phyloP scores from a whole-genome alignment of 2,888 invertebrate genomes.

The Pollenia angustigena region DNA sequence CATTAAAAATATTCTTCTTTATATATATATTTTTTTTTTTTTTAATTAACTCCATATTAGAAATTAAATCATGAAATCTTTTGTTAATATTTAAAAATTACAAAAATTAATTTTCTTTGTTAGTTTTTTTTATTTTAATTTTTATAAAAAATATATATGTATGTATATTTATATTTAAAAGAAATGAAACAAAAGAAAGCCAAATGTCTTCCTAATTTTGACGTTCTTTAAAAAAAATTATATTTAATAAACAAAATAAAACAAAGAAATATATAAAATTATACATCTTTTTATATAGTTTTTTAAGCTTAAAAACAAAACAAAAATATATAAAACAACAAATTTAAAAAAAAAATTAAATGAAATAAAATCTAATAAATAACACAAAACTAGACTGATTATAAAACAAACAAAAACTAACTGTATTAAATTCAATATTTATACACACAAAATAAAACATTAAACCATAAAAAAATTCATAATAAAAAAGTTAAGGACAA shows the following conservation, averaged over 20 bases:
- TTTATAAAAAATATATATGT: slow-evolving; percentile 40
- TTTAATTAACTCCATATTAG: too few species aligned
- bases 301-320: slow-evolving; percentile 69
- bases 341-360: slow-evolving; percentile 46
- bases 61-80: too few species aligned
- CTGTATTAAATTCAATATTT: slow-evolving; percentile 42
- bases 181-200: slow-evolving; percentile 77
- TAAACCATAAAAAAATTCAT: slow-evolving; percentile 49
- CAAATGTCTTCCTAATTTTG: slow-evolving; percentile 80
- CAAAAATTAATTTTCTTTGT: slow-evolving; percentile 16
- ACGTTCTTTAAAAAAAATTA: slow-evolving; percentile 69
- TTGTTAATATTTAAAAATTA: too few species aligned
- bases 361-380: slow-evolving; percentile 64
- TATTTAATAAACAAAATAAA: slow-evolving; percentile 57
- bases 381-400: slow-evolving; percentile 75
- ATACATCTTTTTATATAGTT: slow-evolving; percentile 71
- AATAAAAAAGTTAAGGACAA: slow-evolving; percentile 34
- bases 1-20: too few species aligned
- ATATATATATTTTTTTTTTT: too few species aligned
- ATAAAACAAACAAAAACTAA: slow-evolving; percentile 65
- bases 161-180: slow-evolving; percentile 65
- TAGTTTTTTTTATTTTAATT: slow-evolving; percentile 18
- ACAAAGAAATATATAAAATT: slow-evolving; percentile 59
- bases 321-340: slow-evolving; percentile 59
- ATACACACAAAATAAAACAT: slow-evolving; percentile 44